These are phyloP conservation scores for Dendrolimus pini DNA, from an alignment of 2,888 invertebrate species.

Conservation along the genomic window DNA sequence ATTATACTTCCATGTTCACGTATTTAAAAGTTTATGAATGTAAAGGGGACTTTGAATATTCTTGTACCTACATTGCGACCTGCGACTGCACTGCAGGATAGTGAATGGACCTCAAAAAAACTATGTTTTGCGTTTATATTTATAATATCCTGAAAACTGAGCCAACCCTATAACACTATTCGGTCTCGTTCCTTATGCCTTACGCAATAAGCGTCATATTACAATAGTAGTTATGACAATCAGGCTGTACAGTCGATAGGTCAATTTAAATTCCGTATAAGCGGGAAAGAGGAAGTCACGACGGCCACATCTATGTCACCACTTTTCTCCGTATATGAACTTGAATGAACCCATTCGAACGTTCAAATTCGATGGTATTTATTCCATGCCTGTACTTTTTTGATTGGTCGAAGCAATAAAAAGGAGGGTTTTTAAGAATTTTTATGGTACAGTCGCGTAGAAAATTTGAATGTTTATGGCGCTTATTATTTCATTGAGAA, in stretches of 20 bases:
- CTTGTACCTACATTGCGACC: too few relatives aligned
- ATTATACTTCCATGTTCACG: too few relatives aligned
- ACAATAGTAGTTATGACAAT: conserved; percentile 8
- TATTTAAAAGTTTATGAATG: too few relatives aligned
- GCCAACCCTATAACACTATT: conserved; percentile 14
- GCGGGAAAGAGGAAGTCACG: conserved; percentile 75
- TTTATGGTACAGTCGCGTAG: not conserved
- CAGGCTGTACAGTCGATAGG: conserved; percentile 44
- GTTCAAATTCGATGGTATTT: conserved; percentile 30
- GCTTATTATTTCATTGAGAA: too few relatives aligned
- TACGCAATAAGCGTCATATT: conserved; percentile 30
- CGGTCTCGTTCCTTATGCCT: conserved; percentile 25
- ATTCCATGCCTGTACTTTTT: conserved; percentile 29
- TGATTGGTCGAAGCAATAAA: conserved; percentile 11
- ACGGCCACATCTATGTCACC: conserved; percentile 64
- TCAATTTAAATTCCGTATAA: conserved; percentile 73
- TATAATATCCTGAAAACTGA: not conserved
- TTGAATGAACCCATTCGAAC: conserved; percentile 54
- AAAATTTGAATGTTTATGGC: too few relatives aligned
- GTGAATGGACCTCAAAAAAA: too few relatives aligned
- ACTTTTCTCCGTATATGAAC: conserved; percentile 71
- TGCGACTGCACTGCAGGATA: too few relatives aligned
- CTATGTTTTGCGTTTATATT: too few relatives aligned
- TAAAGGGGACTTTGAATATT: too few relatives aligned
- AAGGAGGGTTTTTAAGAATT: conserved; percentile 7